These are phyloP conservation scores for Drosophila seclusa DNA, from an alignment of 2,888 invertebrate species.

Conservation along the genomic window DNA sequence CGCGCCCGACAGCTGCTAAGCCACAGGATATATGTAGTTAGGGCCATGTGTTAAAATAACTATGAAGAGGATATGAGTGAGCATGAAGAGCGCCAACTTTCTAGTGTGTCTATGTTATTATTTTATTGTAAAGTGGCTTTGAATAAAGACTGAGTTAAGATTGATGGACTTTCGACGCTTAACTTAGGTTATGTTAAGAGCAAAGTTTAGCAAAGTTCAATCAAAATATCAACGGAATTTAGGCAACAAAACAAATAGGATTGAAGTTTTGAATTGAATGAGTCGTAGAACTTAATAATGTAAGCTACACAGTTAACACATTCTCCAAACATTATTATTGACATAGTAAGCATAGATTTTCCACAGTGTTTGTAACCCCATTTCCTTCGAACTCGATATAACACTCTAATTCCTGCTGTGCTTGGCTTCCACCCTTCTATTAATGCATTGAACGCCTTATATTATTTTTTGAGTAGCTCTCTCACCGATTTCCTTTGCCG, in stretches of 20 bases:
- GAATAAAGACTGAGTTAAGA: background rate
- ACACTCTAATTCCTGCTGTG: slow-evolving; percentile 18
- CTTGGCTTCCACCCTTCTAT: slow-evolving; percentile 2
- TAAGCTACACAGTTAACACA: background rate
- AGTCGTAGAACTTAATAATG: background rate
- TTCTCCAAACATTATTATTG: background rate
- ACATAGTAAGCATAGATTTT: background rate
- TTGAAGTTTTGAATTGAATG: background rate
- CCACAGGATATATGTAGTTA: slow-evolving; percentile 22
- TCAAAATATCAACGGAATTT: background rate
- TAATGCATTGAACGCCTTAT: slow-evolving; percentile 19
- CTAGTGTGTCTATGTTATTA: background rate
- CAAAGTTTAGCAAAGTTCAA: slow-evolving; percentile 1
- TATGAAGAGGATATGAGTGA: slow-evolving; percentile 6
- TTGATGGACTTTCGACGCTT: background rate
- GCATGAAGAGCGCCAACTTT: slow-evolving; percentile 8
- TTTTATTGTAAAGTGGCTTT: slow-evolving; percentile 5
- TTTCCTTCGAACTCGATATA: slow-evolving; percentile 3
- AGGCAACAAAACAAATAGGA: background rate
- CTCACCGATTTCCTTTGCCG: slow-evolving; percentile 24
- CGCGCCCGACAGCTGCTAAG: slow-evolving; percentile 43
- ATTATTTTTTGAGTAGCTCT: slow-evolving; percentile 35
- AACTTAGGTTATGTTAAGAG: background rate
- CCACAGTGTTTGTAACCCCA: background rate
- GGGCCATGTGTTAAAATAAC: slow-evolving; percentile 7